These are phyloP conservation scores for Leptarthrus brevirostris DNA, from an alignment of 2,888 invertebrate genomes.

Conservation along the genomic window DNA sequence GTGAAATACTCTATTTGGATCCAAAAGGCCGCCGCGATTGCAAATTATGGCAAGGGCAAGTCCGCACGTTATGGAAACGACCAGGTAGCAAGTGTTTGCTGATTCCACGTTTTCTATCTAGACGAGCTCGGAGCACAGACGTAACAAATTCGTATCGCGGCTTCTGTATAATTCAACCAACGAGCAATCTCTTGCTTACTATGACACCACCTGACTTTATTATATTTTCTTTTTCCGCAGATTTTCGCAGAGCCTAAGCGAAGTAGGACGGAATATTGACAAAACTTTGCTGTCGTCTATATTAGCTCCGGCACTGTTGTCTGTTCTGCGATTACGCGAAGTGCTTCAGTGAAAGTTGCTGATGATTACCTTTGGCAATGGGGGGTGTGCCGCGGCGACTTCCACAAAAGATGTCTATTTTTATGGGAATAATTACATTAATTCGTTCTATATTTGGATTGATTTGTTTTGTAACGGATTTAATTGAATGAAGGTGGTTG, in stretches of 20 bases:
- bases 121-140: constrained; percentile 13
- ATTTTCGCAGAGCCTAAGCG: background rate
- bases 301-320: too few species aligned
- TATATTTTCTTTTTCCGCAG: background rate
- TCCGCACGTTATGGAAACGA: constrained; percentile 50
- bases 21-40: constrained; percentile 46
- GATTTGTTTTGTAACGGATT: background rate
- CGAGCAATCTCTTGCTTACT: background rate
- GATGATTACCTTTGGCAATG: background rate
- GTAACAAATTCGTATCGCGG: too few species aligned
- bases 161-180: too few species aligned
- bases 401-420: too few species aligned
- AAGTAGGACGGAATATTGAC: background rate
- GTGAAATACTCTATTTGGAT: constrained; percentile 36
- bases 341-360: constrained; percentile 25
- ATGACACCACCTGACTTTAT: background rate
- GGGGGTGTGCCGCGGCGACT: background rate
- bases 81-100: constrained; percentile 14
- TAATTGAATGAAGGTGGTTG: background rate
- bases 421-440: too few species aligned
- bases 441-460: constrained; percentile 20
- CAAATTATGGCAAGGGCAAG: constrained; percentile 51
- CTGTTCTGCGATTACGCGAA: too few species aligned
- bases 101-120: constrained; percentile 26
- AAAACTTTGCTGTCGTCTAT: constrained; percentile 4